Percentiles rank a stretch among this genome's conserved stretches.
Evolutionary conservation across 2,113 vertebrate species (phyloP).

Genomic region (Crotalus horridus): DNA sequence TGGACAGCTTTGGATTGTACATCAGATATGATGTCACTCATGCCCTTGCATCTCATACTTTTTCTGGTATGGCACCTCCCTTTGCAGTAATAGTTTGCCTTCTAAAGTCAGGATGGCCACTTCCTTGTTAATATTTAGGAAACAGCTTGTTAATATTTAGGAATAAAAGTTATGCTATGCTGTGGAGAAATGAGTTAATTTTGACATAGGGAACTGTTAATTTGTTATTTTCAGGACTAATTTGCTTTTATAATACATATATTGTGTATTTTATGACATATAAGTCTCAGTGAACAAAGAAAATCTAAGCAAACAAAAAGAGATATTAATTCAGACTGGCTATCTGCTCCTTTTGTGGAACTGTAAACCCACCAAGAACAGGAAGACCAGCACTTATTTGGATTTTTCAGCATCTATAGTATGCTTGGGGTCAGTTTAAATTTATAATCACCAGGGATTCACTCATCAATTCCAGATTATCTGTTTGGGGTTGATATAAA

Average conservation of each 20-base stretch:
- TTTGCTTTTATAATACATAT: neutral
- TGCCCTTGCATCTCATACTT: neutral
- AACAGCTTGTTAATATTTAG: neutral
- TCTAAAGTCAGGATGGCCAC: neutral
- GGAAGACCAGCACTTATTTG: neutral
- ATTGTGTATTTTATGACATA: neutral
- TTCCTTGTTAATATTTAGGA: neutral
- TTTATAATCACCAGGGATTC: neutral
- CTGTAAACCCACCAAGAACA: neutral
- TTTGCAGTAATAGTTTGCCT: neutral
- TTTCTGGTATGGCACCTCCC: neutral
- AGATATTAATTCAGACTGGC: neutral
- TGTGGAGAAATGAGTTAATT: neutral
- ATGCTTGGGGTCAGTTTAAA: neutral
- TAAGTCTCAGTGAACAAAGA: neutral
- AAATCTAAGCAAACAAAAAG: neutral
- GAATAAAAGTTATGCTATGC: neutral
- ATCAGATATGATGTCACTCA: neutral
- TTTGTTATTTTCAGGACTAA: neutral
- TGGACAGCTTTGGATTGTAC: neutral
- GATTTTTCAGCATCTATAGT: neutral
- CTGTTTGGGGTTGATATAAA: neutral
- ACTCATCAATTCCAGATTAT: neutral
- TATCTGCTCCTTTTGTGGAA: neutral
- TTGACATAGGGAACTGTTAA: neutral